These are phyloP conservation scores for Lasioglossum figueresi DNA, from an alignment of 2,888 invertebrate genomes.

Conservation along the genomic window DNA sequence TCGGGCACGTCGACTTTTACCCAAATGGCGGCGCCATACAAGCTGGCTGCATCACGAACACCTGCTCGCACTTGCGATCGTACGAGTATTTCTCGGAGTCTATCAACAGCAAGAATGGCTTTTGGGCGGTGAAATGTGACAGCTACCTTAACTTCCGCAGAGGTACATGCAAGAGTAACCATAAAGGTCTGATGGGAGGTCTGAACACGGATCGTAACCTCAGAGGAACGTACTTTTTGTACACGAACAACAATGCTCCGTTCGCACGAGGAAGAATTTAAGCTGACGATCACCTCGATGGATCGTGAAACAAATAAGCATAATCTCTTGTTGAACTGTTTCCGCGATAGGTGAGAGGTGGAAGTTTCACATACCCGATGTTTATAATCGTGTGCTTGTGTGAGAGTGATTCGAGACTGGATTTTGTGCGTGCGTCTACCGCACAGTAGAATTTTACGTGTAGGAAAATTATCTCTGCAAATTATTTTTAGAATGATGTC, in stretches of 20 bases:
- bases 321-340: background rate
- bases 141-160: constrained; percentile 22
- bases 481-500: background rate
- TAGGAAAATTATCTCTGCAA: background rate
- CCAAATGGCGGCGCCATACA: constrained; percentile 82
- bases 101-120: constrained; percentile 66
- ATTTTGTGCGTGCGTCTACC: background rate
- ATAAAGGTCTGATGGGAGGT: constrained; percentile 66
- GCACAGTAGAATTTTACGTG: background rate
- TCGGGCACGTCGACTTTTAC: constrained; percentile 82
- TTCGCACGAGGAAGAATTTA: constrained; percentile 67
- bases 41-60: constrained; percentile 71
- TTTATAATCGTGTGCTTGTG: background rate
- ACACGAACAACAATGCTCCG: constrained; percentile 65
- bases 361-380: background rate
- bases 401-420: background rate
- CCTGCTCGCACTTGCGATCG: constrained; percentile 78
- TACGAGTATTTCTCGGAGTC: constrained; percentile 78
- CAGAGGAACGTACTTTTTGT: constrained; percentile 71
- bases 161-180: constrained; percentile 48
- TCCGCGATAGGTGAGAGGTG: background rate
- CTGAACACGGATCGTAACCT: background rate
- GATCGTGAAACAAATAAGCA: background rate
- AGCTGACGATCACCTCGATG: background rate
- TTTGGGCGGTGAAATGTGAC: constrained; percentile 63